Evolutionary conservation across 2,113 vertebrate genomes (phyloP).

Genomic region (Nothocercus nigrocapillus): DNA sequence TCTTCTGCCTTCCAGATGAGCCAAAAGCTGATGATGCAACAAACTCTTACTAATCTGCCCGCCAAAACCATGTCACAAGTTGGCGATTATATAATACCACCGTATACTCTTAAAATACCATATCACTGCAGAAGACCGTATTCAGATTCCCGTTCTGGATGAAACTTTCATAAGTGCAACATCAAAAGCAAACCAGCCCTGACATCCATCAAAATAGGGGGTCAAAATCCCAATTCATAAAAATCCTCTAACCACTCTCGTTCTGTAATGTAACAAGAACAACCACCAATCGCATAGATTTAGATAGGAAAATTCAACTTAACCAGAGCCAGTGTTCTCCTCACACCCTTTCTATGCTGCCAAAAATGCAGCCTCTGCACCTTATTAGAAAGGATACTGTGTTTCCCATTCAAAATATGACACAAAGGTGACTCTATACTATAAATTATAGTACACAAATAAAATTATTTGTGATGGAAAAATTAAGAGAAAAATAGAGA

Average conservation of each 20-base stretch:
- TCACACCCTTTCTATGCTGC: neutral
- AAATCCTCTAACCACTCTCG: neutral
- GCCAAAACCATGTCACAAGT: neutral
- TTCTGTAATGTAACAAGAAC: neutral
- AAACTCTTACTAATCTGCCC: accelerated
- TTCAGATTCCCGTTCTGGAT: neutral
- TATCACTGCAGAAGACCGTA: neutral
- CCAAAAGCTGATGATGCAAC: neutral
- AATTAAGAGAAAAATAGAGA: neutral
- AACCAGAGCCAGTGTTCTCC: neutral
- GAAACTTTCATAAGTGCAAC: accelerated
- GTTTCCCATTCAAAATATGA: neutral
- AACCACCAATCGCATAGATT: neutral
- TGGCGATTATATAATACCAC: neutral
- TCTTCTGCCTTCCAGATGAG: neutral
- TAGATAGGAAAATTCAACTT: neutral
- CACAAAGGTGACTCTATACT: neutral
- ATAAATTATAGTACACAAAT: neutral
- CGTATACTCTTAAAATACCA: accelerated
- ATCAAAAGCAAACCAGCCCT: neutral
- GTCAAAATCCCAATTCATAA: neutral
- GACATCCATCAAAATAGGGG: neutral
- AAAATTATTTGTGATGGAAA: too few species aligned
- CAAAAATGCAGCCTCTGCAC: neutral
- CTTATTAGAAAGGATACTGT: neutral